Percentiles rank a stretch among this genome's conserved stretches.
phyloP scores from a whole-genome alignment of 2,113 vertebrate species.

The Carassius carassius region DNA sequence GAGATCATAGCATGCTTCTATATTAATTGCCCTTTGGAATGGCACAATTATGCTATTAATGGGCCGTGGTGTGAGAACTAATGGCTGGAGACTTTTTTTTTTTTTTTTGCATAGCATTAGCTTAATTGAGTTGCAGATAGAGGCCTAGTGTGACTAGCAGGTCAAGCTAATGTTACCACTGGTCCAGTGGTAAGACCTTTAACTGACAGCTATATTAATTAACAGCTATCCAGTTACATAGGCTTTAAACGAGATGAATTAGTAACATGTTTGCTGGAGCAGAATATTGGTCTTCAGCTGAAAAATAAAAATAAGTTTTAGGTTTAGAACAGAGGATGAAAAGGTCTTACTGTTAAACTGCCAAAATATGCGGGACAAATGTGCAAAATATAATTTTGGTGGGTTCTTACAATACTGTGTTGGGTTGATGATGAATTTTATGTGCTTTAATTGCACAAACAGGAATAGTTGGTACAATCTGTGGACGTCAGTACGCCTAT shows the following conservation, averaged over 20 bases:
- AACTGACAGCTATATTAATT: slow-evolving; percentile 97
- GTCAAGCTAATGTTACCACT: slow-evolving; percentile 86
- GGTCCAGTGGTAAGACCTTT: slow-evolving; percentile 82
- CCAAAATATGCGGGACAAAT: not conserved
- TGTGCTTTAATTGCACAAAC: not conserved
- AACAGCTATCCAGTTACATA: slow-evolving; percentile 88
- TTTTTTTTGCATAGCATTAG: slow-evolving; percentile 98
- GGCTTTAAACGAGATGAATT: slow-evolving; percentile 78
- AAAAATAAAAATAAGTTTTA: not conserved
- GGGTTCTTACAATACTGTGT: not conserved
- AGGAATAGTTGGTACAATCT: not conserved
- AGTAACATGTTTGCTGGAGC: slow-evolving; percentile 46
- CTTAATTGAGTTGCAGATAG: slow-evolving; percentile 88
- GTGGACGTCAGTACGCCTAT: not conserved
- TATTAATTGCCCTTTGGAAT: slow-evolving; percentile 89
- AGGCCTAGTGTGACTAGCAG: slow-evolving; percentile 73
- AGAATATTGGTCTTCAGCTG: slow-evolving; percentile 3
- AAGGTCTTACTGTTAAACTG: not conserved
- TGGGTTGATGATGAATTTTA: not conserved
- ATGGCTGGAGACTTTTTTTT: slow-evolving; percentile 90
- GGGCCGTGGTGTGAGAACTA: slow-evolving; percentile 81
- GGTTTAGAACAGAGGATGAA: not conserved
- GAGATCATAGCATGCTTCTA: slow-evolving; percentile 53
- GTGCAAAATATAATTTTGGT: not conserved
- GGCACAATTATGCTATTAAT: slow-evolving; percentile 95